These are phyloP conservation scores for Sthenelais limicola DNA, from an alignment of 2,888 invertebrate species.

Conservation along the genomic window DNA sequence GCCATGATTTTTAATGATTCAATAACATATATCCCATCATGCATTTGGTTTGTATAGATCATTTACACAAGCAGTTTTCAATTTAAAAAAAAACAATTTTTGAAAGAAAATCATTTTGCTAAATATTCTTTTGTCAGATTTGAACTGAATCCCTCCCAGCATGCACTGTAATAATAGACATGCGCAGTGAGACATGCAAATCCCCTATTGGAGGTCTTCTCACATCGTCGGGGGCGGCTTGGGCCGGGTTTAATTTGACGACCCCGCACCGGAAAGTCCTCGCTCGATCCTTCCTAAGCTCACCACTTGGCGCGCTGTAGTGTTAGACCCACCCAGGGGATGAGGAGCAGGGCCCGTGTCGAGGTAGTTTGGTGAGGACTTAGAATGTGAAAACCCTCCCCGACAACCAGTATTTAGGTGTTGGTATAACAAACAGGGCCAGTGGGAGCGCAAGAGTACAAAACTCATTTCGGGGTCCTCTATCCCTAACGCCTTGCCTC, in stretches of 20 bases:
- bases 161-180: too few relatives aligned
- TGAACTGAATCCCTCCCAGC: too few relatives aligned
- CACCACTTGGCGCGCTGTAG: slow-evolving; percentile 21
- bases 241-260: slow-evolving; percentile 26
- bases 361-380: slow-evolving; percentile 14
- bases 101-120: too few relatives aligned
- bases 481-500: not conserved
- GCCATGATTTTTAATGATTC: too few relatives aligned
- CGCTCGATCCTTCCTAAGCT: slow-evolving; percentile 21
- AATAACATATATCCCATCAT: too few relatives aligned
- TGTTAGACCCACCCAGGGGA: not conserved
- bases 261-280: slow-evolving; percentile 3
- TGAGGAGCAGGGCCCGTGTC: slow-evolving; percentile 26
- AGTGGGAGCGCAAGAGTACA: not conserved
- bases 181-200: too few relatives aligned
- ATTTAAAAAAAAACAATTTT: too few relatives aligned
- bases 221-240: not conserved
- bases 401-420: slow-evolving; percentile 23
- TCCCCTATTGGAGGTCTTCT: not conserved
- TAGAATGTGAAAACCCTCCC: slow-evolving; percentile 12
- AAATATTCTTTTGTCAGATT: too few relatives aligned
- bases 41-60: too few relatives aligned
- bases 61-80: too few relatives aligned
- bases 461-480: slow-evolving; percentile 7
- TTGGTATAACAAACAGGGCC: slow-evolving; percentile 33